Conservation (phyloP, 2,113 vertebrate species). For the Mesembrinibis cayennensis region DNA sequence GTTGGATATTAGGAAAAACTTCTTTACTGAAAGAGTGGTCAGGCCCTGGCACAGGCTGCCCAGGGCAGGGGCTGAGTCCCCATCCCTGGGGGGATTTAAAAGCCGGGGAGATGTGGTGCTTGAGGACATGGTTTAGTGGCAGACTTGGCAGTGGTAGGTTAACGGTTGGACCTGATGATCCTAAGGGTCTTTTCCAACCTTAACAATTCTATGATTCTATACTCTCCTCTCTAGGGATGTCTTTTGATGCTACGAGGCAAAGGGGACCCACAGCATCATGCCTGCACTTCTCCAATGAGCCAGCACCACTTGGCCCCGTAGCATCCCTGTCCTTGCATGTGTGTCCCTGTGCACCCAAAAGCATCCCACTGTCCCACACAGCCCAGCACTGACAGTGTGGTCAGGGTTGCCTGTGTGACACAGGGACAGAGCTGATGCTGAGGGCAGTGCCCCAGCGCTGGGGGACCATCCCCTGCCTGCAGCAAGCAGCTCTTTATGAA, state of each 20-base stretch:
- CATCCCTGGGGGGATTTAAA: too few species aligned
- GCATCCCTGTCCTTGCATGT: background rate
- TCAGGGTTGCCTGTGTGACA: fast-evolving
- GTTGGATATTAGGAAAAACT: too few species aligned
- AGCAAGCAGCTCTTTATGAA: background rate
- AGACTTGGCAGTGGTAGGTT: too few species aligned
- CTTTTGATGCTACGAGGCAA: fast-evolving
- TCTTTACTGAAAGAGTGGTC: too few species aligned
- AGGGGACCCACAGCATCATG: fast-evolving
- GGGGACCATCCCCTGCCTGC: background rate
- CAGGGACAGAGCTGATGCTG: background rate
- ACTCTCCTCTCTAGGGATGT: fast-evolving
- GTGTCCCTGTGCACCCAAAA: background rate
- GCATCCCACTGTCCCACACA: fast-evolving
- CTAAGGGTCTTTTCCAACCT: too few species aligned
- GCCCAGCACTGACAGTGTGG: fast-evolving
- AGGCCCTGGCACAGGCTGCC: too few species aligned
- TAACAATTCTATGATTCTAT: too few species aligned
- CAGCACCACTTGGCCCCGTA: background rate
- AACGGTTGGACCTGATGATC: too few species aligned
- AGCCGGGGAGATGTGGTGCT: too few species aligned
- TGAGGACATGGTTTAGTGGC: too few species aligned
- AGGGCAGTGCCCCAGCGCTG: background rate
- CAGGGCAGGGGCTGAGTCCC: too few species aligned
- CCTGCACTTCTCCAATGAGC: fast-evolving